Evolutionary conservation across 2,797 vertebrate genomes (phyloP), one percentile per base, ranked within the genome.

Genomic region (Microctenopoma steveboyesi): DNA sequence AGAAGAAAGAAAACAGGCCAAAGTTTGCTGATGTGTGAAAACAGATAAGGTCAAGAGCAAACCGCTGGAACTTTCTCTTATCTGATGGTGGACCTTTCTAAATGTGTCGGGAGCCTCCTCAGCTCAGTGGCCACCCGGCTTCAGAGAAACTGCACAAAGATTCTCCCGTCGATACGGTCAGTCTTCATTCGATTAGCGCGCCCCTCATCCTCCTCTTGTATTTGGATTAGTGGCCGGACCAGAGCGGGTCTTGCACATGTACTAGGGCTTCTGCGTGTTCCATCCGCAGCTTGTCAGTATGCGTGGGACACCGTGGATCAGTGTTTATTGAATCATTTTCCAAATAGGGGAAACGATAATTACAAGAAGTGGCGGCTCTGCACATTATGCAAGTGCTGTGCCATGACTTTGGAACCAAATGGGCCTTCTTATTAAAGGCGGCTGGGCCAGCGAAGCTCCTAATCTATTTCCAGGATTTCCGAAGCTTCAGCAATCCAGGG

Each of bases 401-500:
- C 93, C 94, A 94, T 94, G 93, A 91, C 93, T 95, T 93, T 91
- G 88, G 85, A 92, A 90, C 91, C 90, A 92, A 93, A 90, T 85
- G 79, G 87, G 84, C 88, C 81, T 84, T 81, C 88, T 93, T 93
- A 93, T 93, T 93, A 93, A 93, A 92, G 92, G 86, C 87, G 74
- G 83, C 85, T 57, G 86, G 89, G 87, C 91, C 85, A 78, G 83
- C 76, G 80, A 87, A 84, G 88, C 90, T 92, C 91, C 91, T 94
- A 93, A 94, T 95, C 92, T 94, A 93, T 93, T 94, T 93, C 90
- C 87, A 93, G 91, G 90, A 93, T 93, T 93, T 94, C 92, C 87
- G 89, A 92, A 88, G 91, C 90, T 94, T 94, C 93, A 94, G 93
- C 93, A 95, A 94, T 92, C 91, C 90, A 89, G 89, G 94, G 93